Evolutionary conservation across 2,113 vertebrate genomes (phyloP), one percentile per base, ranked within the genome.

Genomic region (Otis tarda): DNA sequence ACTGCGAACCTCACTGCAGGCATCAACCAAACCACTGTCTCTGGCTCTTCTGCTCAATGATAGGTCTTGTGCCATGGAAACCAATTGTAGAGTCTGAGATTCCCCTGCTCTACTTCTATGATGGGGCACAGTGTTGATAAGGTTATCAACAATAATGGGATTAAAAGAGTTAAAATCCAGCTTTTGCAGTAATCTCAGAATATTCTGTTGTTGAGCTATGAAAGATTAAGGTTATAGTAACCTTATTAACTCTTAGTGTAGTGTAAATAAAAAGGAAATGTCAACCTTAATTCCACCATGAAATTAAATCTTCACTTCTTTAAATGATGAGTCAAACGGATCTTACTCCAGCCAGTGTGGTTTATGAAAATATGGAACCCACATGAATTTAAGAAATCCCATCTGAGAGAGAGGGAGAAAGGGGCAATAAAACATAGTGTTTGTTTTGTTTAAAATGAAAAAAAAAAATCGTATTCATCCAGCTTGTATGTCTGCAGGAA

Each of bases 131-230:
- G 30, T 41, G 55, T 91, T 89, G 87, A 92, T 93, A 90, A 76
- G 60, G 73, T 95, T 91, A 87, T 93, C 83, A 94, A 68, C 94
- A 87, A 93, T 96, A 98, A 95, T 82, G 94, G 84, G 95, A 97
- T 97, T 97, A 96, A 95, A 97, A 97, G 95, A 92, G 96, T 97
- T 97, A 97, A 98, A 96, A 96, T 96, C 86, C 94, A 95, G 60
- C 80, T 97, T 89, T 97, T 97, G 93, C 76, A 63, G 92, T 94
- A 85, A 91, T 97, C 94, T 96, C 4, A 0, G 94, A 89, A 80
- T 92, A 87, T 75, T 94, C 93, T 67, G 87, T 96, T 39, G 87
- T 96, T 85, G 94, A 95, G 79, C 95, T 77, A 76, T 96, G 96
- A 94, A 97, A 98, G 97, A 97, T 96, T 91, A 97, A 97, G 96